These are phyloP conservation scores for Gephyroberyx darwinii DNA, from an alignment of 2,797 vertebrate species.

Conservation along the genomic window DNA sequence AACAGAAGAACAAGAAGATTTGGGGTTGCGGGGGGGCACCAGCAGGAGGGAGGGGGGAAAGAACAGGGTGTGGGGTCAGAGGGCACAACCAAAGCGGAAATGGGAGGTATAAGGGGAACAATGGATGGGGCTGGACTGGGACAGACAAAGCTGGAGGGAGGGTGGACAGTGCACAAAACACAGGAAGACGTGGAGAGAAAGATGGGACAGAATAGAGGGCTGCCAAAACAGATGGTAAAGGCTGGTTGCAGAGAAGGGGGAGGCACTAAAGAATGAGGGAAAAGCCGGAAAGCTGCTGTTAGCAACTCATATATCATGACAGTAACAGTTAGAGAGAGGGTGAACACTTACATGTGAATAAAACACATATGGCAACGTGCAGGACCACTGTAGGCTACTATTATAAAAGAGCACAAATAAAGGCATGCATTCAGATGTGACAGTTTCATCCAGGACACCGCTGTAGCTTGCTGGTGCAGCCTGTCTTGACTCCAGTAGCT, in stretches of 20 bases:
- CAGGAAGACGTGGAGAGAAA: slow-evolving; percentile 82
- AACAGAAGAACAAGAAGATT: slow-evolving; percentile 82
- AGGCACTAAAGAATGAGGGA: slow-evolving; percentile 38
- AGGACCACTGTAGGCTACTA: neutral
- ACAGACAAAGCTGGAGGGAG: slow-evolving; percentile 75
- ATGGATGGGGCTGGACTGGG: slow-evolving; percentile 72
- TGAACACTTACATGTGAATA: slow-evolving; percentile 36
- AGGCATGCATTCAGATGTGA: too few species aligned
- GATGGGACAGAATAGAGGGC: slow-evolving; percentile 76
- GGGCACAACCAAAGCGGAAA: slow-evolving; percentile 80
- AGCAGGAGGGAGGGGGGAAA: slow-evolving; percentile 51
- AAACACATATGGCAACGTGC: slow-evolving; percentile 42
- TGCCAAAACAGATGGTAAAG: slow-evolving; percentile 81
- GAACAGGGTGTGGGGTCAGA: slow-evolving; percentile 73
- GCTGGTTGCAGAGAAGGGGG: slow-evolving; percentile 56
- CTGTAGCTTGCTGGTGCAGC: neutral
- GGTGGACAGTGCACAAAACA: slow-evolving; percentile 76
- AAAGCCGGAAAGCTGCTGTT: slow-evolving; percentile 45
- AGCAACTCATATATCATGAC: slow-evolving; percentile 57
- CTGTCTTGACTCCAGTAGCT: too few species aligned
- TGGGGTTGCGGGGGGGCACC: slow-evolving; percentile 67
- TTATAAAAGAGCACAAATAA: too few species aligned
- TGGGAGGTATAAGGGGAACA: slow-evolving; percentile 74
- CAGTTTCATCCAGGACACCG: neutral
- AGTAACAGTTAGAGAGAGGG: slow-evolving; percentile 31